These are phyloP conservation scores for Cantharis rufa DNA, from an alignment of 2,888 invertebrate genomes.

Conservation along the genomic window DNA sequence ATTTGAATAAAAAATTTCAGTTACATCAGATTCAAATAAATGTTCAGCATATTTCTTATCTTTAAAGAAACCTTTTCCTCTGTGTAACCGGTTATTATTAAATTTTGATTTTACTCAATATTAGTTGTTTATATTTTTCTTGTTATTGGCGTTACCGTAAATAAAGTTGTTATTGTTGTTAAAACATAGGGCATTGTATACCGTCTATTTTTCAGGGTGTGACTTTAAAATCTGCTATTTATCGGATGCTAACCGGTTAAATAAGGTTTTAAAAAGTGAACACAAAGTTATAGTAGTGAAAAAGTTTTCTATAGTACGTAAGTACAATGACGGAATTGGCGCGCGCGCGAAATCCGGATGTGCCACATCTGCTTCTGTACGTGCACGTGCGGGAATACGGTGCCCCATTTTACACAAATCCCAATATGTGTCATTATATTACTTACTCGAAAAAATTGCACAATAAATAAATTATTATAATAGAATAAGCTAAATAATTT, in stretches of 20 bases:
- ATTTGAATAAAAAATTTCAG: too few species aligned
- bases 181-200: too few species aligned
- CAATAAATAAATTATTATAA: not conserved
- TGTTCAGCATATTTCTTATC: too few species aligned
- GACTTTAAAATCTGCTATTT: not conserved
- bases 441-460: not conserved
- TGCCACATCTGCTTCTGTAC: conserved; percentile 37
- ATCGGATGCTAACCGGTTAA: conserved; percentile 4
- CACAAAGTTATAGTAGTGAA: conserved; percentile 6
- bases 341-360: conserved; percentile 34
- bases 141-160: too few species aligned
- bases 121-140: too few species aligned
- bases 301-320: conserved; percentile 6
- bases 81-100: too few species aligned
- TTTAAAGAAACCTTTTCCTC: too few species aligned
- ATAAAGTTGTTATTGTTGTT: too few species aligned
- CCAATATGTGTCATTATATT: conserved; percentile 17
- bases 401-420: conserved; percentile 12
- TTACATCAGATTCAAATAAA: too few species aligned
- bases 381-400: conserved; percentile 32
- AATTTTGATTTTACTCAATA: too few species aligned
- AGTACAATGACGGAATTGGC: conserved; percentile 21
- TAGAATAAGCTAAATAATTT: not conserved
- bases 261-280: not conserved
- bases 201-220: not conserved